phyloP scores from a whole-genome alignment of 2,888 invertebrate species.

The Lepetodrilus schrolli region DNA sequence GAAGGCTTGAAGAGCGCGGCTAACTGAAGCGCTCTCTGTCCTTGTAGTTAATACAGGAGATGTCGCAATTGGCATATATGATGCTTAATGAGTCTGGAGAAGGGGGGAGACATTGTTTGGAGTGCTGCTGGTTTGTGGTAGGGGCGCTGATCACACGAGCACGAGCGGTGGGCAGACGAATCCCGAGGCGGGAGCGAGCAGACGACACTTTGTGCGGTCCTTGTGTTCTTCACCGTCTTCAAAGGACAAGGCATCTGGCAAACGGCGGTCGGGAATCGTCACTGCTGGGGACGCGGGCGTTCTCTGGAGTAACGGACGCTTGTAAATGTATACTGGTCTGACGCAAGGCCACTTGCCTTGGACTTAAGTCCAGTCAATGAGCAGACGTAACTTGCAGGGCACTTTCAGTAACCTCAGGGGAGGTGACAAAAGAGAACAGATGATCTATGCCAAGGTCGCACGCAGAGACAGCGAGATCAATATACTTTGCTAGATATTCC shows the following conservation, averaged over 20 bases:
- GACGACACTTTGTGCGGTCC: background rate
- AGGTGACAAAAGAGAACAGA: too few species aligned
- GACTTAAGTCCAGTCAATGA: too few species aligned
- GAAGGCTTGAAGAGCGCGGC: constrained; percentile 9
- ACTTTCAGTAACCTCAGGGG: too few species aligned
- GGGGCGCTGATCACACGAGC: background rate
- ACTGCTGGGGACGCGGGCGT: too few species aligned
- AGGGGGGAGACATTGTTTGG: constrained; percentile 15
- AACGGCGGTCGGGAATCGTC: background rate
- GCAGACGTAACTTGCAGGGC: too few species aligned
- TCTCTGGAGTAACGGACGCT: background rate
- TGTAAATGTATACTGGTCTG: too few species aligned
- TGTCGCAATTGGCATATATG: constrained; percentile 23
- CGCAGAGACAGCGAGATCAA: too few species aligned
- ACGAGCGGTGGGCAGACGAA: too few species aligned
- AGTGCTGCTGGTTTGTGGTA: constrained; percentile 11
- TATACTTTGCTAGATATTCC: too few species aligned
- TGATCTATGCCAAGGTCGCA: too few species aligned
- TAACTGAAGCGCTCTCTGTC: background rate
- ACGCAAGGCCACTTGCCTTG: too few species aligned
- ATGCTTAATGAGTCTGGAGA: constrained; percentile 8
- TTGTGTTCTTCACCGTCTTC: background rate
- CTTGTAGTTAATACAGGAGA: constrained; percentile 16
- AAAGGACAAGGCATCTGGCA: constrained; percentile 4
- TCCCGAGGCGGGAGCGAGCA: too few species aligned